Evolutionary conservation across 1,140 invertebrate species (phyloP).

Genomic region (Drosophila varians): DNA sequence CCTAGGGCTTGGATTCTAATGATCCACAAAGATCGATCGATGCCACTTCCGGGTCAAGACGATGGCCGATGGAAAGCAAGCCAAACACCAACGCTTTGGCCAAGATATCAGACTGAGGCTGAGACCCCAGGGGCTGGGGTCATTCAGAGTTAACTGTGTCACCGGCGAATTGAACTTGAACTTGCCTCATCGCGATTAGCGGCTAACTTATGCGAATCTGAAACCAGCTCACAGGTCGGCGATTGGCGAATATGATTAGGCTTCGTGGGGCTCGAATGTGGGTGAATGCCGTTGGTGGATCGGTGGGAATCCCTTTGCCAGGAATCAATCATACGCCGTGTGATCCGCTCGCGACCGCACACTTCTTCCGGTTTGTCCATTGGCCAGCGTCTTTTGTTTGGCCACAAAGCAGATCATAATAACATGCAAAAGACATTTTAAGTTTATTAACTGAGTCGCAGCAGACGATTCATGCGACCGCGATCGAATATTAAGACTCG

Average conservation of each 20-base stretch:
- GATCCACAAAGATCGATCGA: slow-evolving; percentile 42
- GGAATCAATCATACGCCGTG: slow-evolving; percentile 62
- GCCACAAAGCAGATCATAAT: slow-evolving; percentile 42
- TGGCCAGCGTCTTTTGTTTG: slow-evolving; percentile 54
- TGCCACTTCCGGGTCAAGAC: slow-evolving; percentile 68
- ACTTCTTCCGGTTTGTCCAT: slow-evolving; percentile 23
- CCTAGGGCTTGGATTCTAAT: slow-evolving; percentile 60
- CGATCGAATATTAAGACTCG: slow-evolving; percentile 5
- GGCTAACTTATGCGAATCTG: slow-evolving; percentile 21
- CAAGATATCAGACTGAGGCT: slow-evolving; percentile 5
- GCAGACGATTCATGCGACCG: slow-evolving; percentile 31
- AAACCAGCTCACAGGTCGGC: slow-evolving; percentile 10
- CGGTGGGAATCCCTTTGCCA: slow-evolving; percentile 25
- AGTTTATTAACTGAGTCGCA: slow-evolving; percentile 50
- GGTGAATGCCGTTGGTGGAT: slow-evolving; percentile 29
- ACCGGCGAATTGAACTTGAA: slow-evolving; percentile 79
- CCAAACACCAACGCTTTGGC: slow-evolving; percentile 10
- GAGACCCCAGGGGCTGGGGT: slow-evolving; percentile 55
- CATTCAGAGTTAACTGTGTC: slow-evolving; percentile 70
- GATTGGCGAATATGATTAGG: slow-evolving; percentile 16
- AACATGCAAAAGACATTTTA: slow-evolving; percentile 55
- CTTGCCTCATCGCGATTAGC: slow-evolving; percentile 29
- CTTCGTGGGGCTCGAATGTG: slow-evolving; percentile 10
- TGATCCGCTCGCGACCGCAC: slow-evolving; percentile 11
- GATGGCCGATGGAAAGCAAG: slow-evolving; percentile 23